Percentiles rank a stretch among this genome's conserved stretches.
phyloP scores from a whole-genome alignment of 2,113 vertebrate species.

The Syngnathus floridae region DNA sequence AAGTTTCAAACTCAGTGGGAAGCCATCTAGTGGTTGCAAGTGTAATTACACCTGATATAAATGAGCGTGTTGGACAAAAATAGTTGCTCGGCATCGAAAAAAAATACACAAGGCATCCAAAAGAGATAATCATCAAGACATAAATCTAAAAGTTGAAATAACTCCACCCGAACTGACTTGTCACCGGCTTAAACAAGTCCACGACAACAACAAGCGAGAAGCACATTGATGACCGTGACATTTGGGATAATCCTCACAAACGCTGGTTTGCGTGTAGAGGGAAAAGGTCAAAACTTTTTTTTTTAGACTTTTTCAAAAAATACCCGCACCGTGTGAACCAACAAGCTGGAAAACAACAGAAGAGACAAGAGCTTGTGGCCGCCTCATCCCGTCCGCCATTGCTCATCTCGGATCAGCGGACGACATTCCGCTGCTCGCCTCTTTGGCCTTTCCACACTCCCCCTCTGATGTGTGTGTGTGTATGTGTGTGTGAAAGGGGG shows the following conservation, averaged over 20 bases:
- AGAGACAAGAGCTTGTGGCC: conserved; percentile 26
- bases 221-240: not conserved
- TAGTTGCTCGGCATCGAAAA: no score
- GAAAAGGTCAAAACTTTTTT: not conserved
- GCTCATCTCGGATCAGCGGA: conserved; percentile 7
- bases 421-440: conserved; percentile 32
- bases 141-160: no score
- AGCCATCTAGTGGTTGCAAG: no score
- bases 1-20: not conserved
- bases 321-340: conserved; percentile 5
- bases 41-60: no score
- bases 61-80: no score
- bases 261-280: not conserved
- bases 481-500: conserved; percentile 51
- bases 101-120: no score
- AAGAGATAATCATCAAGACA: no score
- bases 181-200: not conserved
- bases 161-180: no score
- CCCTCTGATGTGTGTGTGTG: conserved; percentile 19
- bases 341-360: conserved; percentile 29
- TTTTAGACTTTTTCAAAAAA: not conserved
- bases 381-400: conserved; percentile 10
- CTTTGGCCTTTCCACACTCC: conserved; percentile 52
- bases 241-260: conserved; percentile 2
- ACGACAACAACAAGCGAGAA: not conserved